phyloP scores from a whole-genome alignment of 2,113 vertebrate species.

The Nannobrachium achirus region DNA sequence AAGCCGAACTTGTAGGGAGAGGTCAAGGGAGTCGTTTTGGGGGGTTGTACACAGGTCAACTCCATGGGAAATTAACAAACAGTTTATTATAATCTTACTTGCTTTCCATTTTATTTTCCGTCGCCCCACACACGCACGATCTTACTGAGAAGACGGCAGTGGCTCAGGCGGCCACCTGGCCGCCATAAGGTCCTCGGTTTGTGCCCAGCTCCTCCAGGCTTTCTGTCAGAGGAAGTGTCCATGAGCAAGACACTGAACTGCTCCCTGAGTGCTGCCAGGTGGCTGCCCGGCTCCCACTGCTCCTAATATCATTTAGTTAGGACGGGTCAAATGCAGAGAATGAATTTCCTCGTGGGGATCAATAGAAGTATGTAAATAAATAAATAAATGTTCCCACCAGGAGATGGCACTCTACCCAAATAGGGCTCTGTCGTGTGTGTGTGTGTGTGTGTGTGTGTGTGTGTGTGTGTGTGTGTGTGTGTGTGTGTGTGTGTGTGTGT shows the following conservation, averaged over 20 bases:
- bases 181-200: too few relatives aligned
- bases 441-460: not conserved
- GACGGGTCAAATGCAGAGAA: too few relatives aligned
- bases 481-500: not conserved
- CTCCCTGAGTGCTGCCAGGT: too few relatives aligned
- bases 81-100: not conserved
- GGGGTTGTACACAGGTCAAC: conserved; percentile 7
- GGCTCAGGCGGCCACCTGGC: too few relatives aligned
- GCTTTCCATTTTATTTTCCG: not conserved
- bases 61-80: conserved; percentile 15
- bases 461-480: conserved; percentile 1
- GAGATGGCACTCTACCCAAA: conserved; percentile 94
- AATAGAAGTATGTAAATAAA: too few relatives aligned
- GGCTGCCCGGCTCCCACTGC: too few relatives aligned
- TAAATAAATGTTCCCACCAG: conserved; percentile 76
- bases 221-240: too few relatives aligned
- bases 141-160: too few relatives aligned
- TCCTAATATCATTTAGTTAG: too few relatives aligned
- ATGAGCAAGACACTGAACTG: too few relatives aligned
- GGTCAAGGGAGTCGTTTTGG: conserved; percentile 72
- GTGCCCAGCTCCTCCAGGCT: too few relatives aligned
- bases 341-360: too few relatives aligned
- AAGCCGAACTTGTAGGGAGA: conserved; percentile 86
- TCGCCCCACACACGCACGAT: not conserved
- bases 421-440: conserved; percentile 43